These are phyloP conservation scores for Acronicta psi DNA, from an alignment of 2,888 invertebrate species.

Conservation along the genomic window DNA sequence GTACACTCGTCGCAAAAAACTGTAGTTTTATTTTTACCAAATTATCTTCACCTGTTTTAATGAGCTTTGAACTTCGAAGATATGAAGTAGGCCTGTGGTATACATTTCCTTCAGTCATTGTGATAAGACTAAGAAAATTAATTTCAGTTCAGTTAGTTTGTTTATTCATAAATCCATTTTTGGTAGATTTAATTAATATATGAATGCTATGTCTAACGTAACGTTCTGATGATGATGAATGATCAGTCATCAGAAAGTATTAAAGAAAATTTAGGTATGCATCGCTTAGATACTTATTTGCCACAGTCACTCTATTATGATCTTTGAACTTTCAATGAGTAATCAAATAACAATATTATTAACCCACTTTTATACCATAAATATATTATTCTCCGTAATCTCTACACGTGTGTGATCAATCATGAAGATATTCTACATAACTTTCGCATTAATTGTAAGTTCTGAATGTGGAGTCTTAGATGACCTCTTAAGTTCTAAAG, in stretches of 20 bases:
- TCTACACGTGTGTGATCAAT: slow-evolving; percentile 18
- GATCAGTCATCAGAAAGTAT: neutral
- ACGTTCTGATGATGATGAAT: no score
- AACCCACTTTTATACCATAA: slow-evolving; percentile 9
- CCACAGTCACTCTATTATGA: slow-evolving; percentile 33
- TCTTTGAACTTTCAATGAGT: slow-evolving; percentile 34
- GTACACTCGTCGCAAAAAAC: no score
- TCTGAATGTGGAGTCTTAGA: slow-evolving; percentile 42
- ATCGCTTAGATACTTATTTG: neutral
- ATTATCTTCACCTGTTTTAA: slow-evolving; percentile 20
- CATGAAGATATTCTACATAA: slow-evolving; percentile 29
- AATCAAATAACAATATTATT: slow-evolving; percentile 3
- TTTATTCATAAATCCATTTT: no score
- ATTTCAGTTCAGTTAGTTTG: neutral
- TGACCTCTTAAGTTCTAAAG: slow-evolving; percentile 18
- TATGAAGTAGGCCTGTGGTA: slow-evolving; percentile 3
- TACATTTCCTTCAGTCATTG: neutral
- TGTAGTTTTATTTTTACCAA: neutral
- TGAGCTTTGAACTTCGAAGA: slow-evolving; percentile 26
- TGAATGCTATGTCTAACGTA: no score
- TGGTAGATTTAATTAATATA: no score
- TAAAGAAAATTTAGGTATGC: neutral
- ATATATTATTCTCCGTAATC: slow-evolving; percentile 14
- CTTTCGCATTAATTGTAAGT: slow-evolving; percentile 25
- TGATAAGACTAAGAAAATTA: slow-evolving; percentile 17